phyloP scores from a whole-genome alignment of 2,797 vertebrate genomes.

The Cygnus olor region DNA sequence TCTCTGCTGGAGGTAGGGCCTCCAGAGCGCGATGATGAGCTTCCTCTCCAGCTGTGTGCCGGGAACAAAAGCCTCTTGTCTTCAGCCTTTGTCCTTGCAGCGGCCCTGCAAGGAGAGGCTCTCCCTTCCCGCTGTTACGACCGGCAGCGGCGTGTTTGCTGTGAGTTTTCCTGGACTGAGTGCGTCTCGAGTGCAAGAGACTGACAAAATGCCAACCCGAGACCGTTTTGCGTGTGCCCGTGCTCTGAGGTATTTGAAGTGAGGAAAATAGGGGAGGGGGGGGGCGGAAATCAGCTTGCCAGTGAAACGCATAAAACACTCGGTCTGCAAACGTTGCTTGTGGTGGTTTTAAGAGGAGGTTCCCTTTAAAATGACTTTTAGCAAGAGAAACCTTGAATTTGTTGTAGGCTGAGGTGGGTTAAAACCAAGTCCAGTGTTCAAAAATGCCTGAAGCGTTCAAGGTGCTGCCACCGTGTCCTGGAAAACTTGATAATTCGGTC shows the following conservation, averaged over 20 bases:
- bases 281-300: not conserved
- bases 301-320: not conserved
- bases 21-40: not conserved
- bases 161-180: too few species aligned
- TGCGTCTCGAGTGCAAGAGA: not conserved
- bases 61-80: not conserved
- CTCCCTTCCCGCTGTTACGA: not conserved
- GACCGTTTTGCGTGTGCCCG: not conserved
- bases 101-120: not conserved
- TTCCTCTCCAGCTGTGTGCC: not conserved
- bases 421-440: not conserved
- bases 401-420: not conserved
- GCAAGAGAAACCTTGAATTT: not conserved
- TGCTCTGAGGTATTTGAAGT: not conserved
- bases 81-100: not conserved
- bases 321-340: not conserved
- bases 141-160: not conserved
- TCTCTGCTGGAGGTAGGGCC: not conserved
- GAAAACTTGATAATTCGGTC: not conserved
- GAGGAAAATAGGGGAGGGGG: not conserved
- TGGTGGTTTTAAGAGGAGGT: not conserved
- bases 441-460: not conserved
- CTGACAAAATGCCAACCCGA: not conserved
- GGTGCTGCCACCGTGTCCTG: not conserved
- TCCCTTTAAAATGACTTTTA: not conserved